Evolutionary conservation across 2,888 invertebrate species (phyloP), one percentile per base, ranked within the genome.

Genomic region (Ochlodes sylvanus): DNA sequence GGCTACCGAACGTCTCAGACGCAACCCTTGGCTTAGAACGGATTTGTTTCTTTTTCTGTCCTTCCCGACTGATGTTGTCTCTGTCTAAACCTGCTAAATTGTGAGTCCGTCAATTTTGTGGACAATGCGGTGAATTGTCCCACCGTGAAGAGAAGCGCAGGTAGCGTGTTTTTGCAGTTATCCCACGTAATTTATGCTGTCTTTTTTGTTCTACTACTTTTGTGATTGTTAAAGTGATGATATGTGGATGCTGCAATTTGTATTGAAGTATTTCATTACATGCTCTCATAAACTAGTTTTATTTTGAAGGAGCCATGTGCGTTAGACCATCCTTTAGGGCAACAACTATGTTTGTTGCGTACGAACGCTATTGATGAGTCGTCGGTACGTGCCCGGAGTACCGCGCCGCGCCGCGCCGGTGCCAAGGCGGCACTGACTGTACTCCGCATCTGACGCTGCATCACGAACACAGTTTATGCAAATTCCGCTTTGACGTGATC

Each of bases 161-260:
- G 90, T 91, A 90, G 89, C 84, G 77, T 77, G 86, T 90, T 91
- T 92, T 90, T 90, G 89, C 86, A 75, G 81, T 81, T 77, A 81
- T 79, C 83, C 83, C 80, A 81, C 81, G 86, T 87, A 87, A 89
- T 87, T 87, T 83, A 78, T 80, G 77, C 75, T 72, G 76, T 75
- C 79, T 77, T 80, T 83, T 77, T 82, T 86, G 85, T 84, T 80
- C 86, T 86, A 82, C 71, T 7, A 44, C 55, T 80, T 76, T 79
- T 79, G 73, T 79, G 81, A 81, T 80, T 83, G 82, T 83, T 82
- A 84, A 85, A 47, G 82, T 76, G 63, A 57, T 69, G 60, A 71
- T 75, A 75, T 76, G 76, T 75, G 77, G 76, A 41, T 19, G 32
- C 80, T 67, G 70, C 41, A 32, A 41, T 15, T 50, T 15, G 21